A percentile compares a stretch with the other conserved stretches of the same genome.
Evolutionary conservation across 1,140 invertebrate species (phyloP).

Genomic region (Saxidomus purpurata): DNA sequence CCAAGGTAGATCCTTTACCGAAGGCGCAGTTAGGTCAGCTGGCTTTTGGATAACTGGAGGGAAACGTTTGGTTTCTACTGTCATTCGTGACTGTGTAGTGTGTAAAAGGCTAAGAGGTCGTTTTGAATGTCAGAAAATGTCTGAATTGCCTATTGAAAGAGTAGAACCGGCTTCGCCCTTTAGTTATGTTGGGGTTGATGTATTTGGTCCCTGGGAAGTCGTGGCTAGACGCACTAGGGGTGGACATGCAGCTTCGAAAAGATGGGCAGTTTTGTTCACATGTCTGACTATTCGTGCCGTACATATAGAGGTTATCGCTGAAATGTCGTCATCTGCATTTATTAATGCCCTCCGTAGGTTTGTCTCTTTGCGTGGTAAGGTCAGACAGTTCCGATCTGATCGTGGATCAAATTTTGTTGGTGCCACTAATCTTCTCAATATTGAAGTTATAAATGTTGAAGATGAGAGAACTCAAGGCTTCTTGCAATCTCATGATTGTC

Average conservation of each 20-base stretch:
- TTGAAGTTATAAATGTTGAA: conserved; percentile 33
- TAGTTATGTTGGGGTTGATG: conserved; percentile 29
- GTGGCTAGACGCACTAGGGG: background rate
- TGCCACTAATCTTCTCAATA: background rate
- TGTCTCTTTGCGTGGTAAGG: conserved; percentile 57
- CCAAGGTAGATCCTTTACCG: conserved; percentile 63
- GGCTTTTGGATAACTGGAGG: conserved; percentile 63
- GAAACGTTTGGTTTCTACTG: conserved; percentile 50
- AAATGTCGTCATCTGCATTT: conserved; percentile 67
- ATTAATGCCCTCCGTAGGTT: conserved; percentile 68
- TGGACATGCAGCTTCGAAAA: background rate
- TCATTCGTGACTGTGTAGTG: conserved; percentile 67
- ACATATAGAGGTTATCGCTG: conserved; percentile 35
- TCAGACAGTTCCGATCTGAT: conserved; percentile 58
- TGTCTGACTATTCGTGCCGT: conserved; percentile 35
- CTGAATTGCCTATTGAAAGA: conserved; percentile 56
- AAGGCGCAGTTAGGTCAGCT: conserved; percentile 38
- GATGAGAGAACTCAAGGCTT: background rate
- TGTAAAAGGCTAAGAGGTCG: conserved; percentile 63
- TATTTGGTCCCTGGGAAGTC: conserved; percentile 40
- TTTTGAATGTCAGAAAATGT: conserved; percentile 63
- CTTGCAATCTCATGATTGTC: background rate
- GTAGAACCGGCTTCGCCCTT: background rate
- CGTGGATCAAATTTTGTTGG: conserved; percentile 71
- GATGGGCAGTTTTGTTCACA: conserved; percentile 42